Base-by-base conservation (phyloP, 2,888 invertebrate genomes). In the Artemia sp. region DNA sequence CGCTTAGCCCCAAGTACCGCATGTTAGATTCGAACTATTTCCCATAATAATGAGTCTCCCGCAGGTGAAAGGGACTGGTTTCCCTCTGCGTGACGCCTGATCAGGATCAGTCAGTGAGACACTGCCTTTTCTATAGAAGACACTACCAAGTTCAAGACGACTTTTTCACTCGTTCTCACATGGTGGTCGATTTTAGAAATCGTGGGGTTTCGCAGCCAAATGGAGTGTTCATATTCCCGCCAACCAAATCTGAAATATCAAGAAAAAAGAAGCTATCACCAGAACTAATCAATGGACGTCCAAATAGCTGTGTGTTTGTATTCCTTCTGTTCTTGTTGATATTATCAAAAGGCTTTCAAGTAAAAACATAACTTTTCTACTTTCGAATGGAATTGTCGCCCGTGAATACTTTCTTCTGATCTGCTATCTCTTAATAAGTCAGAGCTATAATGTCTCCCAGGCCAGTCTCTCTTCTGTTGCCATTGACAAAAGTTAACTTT, bases 21-120 rank as follows among this genome's bases (percentile, higher is more conserved):
- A 58, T 58, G 64, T 58, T 19, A 58, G 64, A 58, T n/a, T 58
- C 64, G 64, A 58, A 58, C 64, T 58, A 58, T 58, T 58, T 58
- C 64, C 64, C 64, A 58, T 58, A 58, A 24, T 58, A 58, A 58
- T 58, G 64, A 58, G 64, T 24, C 64, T 8, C 64, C 64, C 64
- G 64, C 24, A n/a, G 64, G 64, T n/a, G 14, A n/a, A n/a, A 10
- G 64, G 64, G 64, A 58, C 64, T 58, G 64, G 64, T 58, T 58
- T 58, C 14, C 64, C 64, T 24, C 64, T 19, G 64, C 64, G 12
- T n/a, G 64, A 24, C 64, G 8, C 24, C 64, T 24, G 64, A 58
- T 58, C 64, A 58, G 64, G 64, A 58, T 58, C 64, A 58, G 14
- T 58, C 64, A 58, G 14, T 58, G 64, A 58, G 64, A 58, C 64